Conservation (phyloP, 2,797 vertebrate species). For the Lateolabrax maculatus region DNA sequence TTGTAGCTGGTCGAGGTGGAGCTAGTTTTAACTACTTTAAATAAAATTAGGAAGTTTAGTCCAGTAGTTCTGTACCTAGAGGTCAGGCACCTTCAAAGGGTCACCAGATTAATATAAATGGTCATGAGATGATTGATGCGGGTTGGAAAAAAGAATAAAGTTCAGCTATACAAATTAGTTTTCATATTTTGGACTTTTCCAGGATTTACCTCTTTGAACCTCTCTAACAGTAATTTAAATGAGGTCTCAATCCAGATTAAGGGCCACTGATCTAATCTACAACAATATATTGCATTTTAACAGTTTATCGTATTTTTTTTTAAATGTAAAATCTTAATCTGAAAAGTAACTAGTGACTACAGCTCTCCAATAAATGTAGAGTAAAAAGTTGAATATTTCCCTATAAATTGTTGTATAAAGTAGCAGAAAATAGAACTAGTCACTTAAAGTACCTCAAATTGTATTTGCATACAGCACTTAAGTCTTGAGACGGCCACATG, state of each 20-base stretch:
- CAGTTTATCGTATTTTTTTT: background rate
- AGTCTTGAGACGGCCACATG: conserved; percentile 10
- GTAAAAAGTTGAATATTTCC: background rate
- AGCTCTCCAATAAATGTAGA: background rate
- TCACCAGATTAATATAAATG: too few relatives aligned
- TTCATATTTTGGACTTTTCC: too few relatives aligned
- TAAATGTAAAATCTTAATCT: background rate
- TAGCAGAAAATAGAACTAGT: background rate
- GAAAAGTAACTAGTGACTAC: background rate
- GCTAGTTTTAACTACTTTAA: background rate
- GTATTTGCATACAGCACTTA: background rate
- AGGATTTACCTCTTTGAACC: too few relatives aligned
- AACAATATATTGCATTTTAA: background rate
- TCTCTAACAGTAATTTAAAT: too few relatives aligned
- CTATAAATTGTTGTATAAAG: background rate
- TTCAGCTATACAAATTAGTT: too few relatives aligned
- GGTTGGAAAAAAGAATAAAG: too few relatives aligned
- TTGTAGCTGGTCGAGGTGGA: background rate
- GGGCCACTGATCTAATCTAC: background rate
- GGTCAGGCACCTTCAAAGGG: background rate
- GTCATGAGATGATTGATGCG: background rate
- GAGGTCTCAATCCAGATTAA: background rate
- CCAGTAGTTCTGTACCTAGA: background rate
- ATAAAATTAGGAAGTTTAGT: background rate
- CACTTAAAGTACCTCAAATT: background rate